Percentiles rank a stretch among this genome's conserved stretches.
These are phyloP conservation scores for Semibalanus balanoides DNA, from an alignment of 1,140 invertebrate genomes.

Conservation along the genomic window DNA sequence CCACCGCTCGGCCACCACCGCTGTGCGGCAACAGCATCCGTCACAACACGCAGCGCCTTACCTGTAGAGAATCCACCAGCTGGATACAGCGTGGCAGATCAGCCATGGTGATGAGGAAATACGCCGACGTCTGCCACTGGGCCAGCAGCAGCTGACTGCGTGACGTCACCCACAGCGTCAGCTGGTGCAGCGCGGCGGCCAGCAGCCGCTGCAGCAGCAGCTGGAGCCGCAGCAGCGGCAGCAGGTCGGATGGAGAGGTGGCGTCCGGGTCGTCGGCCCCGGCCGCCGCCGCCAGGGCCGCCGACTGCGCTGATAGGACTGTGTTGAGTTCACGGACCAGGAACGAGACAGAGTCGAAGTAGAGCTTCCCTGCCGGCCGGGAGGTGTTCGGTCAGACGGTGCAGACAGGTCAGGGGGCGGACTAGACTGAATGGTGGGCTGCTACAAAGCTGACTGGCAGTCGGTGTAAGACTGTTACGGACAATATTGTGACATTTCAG, in stretches of 20 bases:
- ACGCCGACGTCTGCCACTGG: not conserved
- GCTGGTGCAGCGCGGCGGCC: not conserved
- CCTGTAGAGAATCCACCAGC: not conserved
- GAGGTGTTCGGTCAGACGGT: no score
- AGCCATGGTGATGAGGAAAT: not conserved
- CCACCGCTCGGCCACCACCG: no score
- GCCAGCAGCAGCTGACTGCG: not conserved
- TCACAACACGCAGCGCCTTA: no score
- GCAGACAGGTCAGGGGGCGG: no score
- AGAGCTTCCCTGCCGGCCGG: not conserved
- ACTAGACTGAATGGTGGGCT: no score
- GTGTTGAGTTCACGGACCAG: not conserved
- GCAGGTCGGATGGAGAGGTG: not conserved
- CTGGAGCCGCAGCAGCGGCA: not conserved
- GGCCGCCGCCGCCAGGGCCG: not conserved
- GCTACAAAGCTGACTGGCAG: no score
- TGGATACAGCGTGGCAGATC: not conserved
- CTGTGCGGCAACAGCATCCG: no score
- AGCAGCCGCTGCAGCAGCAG: not conserved
- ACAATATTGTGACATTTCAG: no score
- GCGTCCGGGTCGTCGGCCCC: no score
- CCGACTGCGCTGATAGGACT: not conserved
- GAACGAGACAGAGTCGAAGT: not conserved
- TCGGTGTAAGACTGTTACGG: no score
- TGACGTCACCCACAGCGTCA: not conserved